Evolutionary conservation across 2,797 vertebrate genomes (phyloP), one percentile per base, ranked within the genome.

Genomic region (Leptoclinus maculatus): DNA sequence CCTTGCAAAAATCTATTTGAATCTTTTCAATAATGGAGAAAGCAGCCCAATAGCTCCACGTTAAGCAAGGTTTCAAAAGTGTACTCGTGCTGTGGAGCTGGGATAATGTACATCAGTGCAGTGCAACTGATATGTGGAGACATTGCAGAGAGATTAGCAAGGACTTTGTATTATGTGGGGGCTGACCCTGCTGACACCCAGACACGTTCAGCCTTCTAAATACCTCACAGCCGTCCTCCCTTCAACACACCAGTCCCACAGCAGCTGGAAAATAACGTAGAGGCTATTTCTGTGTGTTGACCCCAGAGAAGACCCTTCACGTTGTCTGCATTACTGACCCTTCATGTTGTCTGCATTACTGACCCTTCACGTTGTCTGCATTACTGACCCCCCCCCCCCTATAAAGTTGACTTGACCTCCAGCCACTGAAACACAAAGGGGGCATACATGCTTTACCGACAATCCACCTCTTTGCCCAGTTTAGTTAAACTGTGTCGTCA

Each of bases 121-220:
- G 13, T 17, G n/a, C n/a, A 34, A 21, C 67, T 60, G 36, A 70
- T 78, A 75, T 62, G 47, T 25, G 38, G 49, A 79, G 82, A 71
- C 54, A 74, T 19, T 2, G 62, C 58, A 71, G 39, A 73, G 34
- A 73, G 62, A 78, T 79, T 80, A 83, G 64, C 62, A 59, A 66
- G 29, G 43, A 41, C 14, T 32, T 78, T 38, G 64, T 73, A 74
- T 77, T 58, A 74, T 53, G 49, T 65, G 19, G 21, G 6, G 34
- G 29, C 54, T 66, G 76, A 86, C 81, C 77, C 51, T 9, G 1
- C 39, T 77, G 74, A 86, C 83, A 79, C 36, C 1, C 8, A 79
- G 71, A 82, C 76, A 83, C 66, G 86, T 71, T 68, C 38, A 69
- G 66, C 68, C 74, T 83, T 54, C 76, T 60, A 73, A 91, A 71